Base-by-base conservation (phyloP, 2,797 vertebrate species). In the Cirrhinus molitorella region DNA sequence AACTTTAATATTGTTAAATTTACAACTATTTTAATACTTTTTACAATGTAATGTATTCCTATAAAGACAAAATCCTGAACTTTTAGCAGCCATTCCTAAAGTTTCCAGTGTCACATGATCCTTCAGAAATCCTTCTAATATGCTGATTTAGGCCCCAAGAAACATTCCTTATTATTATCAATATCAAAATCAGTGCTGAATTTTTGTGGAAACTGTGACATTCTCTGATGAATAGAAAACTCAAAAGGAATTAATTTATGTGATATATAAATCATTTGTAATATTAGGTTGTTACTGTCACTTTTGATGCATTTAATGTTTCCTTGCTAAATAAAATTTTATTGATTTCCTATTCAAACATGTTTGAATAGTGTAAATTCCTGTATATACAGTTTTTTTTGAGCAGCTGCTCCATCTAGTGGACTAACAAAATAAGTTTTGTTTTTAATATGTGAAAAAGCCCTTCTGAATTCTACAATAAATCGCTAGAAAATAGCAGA, bases 361-460 rank as follows among this genome's bases (percentile, higher is more conserved):
- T 13, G 23, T 53, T 53, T 55, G 11, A 37, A 72, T 12, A 72
- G 45, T 21, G 25, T 23, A 57, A 75, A 17, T 25, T 11, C n/a
- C 37, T 63, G 31, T 21, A 40, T 10, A 9, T 57, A 16, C 4
- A 5, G 13, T 31, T 17, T 34, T 31, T 21, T 45, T 16, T 8
- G 2, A 68, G 25, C 25, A 68, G 37, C 8, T 59, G 49, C 73
- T 68, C 81, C 81, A 83, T 59, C 81, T 83, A 57, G 81, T 83
- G 81, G 81, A 68, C 49, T 28, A 34, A 6, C 17, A 68, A 55
- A 55, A 73, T 3, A 43, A 8, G 28, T 6, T 47, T 34, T 2
- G 28, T 17, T 65, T 55, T 66, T 67, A 34, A 37, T 23, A 21
- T 31, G 12, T 34, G 23, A 28, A 37, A 57, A 25, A 1, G 19